A percentile compares a stretch with the other conserved stretches of the same genome.
These are phyloP conservation scores for Triops cancriformis DNA, from an alignment of 1,140 invertebrate species.

Conservation along the genomic window DNA sequence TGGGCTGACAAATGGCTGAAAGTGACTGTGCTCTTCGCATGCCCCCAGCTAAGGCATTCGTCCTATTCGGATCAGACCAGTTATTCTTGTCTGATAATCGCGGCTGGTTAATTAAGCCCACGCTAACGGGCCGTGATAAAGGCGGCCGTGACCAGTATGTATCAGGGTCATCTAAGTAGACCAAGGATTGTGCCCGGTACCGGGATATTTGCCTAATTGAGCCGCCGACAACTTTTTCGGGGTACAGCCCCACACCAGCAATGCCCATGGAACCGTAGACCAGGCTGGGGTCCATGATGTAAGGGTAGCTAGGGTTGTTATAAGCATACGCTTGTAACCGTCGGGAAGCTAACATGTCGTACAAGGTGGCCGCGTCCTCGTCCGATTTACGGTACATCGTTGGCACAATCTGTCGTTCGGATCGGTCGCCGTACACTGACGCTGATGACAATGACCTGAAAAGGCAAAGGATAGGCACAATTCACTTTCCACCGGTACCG, in stretches of 20 bases:
- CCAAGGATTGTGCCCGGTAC: slow-evolving; percentile 23
- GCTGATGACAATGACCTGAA: slow-evolving; percentile 30
- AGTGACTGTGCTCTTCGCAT: slow-evolving; percentile 23
- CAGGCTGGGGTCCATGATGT: slow-evolving; percentile 17
- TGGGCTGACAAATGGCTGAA: slow-evolving; percentile 9
- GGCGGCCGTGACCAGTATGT: slow-evolving; percentile 35
- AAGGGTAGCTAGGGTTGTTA: slow-evolving; percentile 17
- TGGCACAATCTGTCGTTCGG: slow-evolving; percentile 15
- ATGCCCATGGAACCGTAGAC: slow-evolving; percentile 24
- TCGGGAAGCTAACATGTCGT: slow-evolving; percentile 5
- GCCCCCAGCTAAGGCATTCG: slow-evolving; percentile 10
- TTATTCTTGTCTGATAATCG: not conserved
- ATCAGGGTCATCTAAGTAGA: slow-evolving; percentile 31
- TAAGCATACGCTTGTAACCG: slow-evolving; percentile 26
- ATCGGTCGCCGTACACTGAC: slow-evolving; percentile 24
- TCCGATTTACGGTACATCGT: not conserved
- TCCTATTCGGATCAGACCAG: not conserved
- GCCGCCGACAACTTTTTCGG: not conserved
- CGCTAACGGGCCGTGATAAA: slow-evolving; percentile 34
- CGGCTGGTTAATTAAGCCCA: slow-evolving; percentile 33
- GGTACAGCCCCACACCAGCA: slow-evolving; percentile 23
- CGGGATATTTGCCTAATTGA: not conserved
- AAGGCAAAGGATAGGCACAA: not conserved
- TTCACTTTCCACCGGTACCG: not conserved
- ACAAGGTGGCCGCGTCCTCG: not conserved